These are phyloP conservation scores for Popillia japonica DNA, from an alignment of 1,140 invertebrate species.

Conservation along the genomic window DNA sequence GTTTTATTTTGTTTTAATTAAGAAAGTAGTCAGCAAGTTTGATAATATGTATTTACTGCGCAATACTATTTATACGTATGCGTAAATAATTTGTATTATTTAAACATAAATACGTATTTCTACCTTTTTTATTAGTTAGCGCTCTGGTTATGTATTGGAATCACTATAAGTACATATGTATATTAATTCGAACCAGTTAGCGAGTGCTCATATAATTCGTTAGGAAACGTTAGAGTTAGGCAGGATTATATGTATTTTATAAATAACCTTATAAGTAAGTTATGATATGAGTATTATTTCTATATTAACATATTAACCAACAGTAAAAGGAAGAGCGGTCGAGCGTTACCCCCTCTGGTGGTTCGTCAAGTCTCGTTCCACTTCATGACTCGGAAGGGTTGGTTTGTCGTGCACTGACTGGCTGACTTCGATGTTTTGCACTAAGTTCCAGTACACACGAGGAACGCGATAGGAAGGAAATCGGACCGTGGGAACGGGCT, in stretches of 20 bases:
- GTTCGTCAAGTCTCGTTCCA: constrained; percentile 28
- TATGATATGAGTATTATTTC: constrained; percentile 8
- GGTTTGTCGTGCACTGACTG: constrained; percentile 33
- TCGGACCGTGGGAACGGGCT: constrained; percentile 32
- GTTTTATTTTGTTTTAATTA: no score
- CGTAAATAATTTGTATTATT: no score
- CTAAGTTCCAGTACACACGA: neutral
- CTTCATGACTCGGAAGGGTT: constrained; percentile 32
- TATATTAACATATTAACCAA: neutral
- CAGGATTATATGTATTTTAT: neutral
- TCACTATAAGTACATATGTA: no score
- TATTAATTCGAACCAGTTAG: no score
- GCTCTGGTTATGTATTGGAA: no score
- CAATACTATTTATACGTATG: no score
- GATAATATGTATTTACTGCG: no score
- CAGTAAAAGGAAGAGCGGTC: constrained; percentile 1
- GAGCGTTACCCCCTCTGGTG: constrained; percentile 32
- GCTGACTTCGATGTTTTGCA: constrained; percentile 17
- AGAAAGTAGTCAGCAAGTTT: no score
- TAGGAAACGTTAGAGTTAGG: neutral
- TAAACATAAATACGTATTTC: no score
- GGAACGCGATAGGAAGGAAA: constrained; percentile 31
- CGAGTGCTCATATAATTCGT: no score
- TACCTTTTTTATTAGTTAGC: no score
- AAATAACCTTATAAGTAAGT: neutral